Conservation (phyloP, 2,797 vertebrate species). For the Rhinophrynus dorsalis region DNA sequence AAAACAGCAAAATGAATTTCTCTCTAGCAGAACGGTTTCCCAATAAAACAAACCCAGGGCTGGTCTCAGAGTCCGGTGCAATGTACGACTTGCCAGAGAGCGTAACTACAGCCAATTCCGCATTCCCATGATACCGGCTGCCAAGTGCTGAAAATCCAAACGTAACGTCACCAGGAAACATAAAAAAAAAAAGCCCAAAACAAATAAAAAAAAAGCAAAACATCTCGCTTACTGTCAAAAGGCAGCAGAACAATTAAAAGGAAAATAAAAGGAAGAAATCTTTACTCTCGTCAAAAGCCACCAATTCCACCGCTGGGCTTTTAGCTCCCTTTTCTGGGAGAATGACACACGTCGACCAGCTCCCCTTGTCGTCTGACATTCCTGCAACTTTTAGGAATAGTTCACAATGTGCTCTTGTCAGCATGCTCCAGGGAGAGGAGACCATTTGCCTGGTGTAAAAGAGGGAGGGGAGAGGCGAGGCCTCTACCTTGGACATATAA, state of each 20-base stretch:
- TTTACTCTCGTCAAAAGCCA: not conserved
- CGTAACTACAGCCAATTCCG: no score
- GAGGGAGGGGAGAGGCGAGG: not conserved
- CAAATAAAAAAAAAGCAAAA: not conserved
- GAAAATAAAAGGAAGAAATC: slow-evolving; percentile 9
- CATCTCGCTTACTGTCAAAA: not conserved
- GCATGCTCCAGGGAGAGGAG: not conserved
- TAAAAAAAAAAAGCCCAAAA: no score
- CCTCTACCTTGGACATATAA: slow-evolving; percentile 10
- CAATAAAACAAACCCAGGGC: no score
- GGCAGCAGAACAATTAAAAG: not conserved
- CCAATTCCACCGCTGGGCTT: fast-evolving
- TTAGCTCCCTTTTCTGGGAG: not conserved
- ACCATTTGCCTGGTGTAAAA: not conserved
- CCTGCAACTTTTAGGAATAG: not conserved
- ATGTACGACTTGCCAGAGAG: no score
- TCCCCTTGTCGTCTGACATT: not conserved
- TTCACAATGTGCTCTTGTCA: not conserved
- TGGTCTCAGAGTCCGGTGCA: no score
- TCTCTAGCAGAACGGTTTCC: no score
- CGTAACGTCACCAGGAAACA: no score
- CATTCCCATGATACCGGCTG: no score
- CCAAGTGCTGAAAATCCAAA: no score
- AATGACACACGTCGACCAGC: not conserved
- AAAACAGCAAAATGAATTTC: no score